phyloP scores from a whole-genome alignment of 53 echinoderm and acorn worm species.

The Astropecten irregularis region DNA sequence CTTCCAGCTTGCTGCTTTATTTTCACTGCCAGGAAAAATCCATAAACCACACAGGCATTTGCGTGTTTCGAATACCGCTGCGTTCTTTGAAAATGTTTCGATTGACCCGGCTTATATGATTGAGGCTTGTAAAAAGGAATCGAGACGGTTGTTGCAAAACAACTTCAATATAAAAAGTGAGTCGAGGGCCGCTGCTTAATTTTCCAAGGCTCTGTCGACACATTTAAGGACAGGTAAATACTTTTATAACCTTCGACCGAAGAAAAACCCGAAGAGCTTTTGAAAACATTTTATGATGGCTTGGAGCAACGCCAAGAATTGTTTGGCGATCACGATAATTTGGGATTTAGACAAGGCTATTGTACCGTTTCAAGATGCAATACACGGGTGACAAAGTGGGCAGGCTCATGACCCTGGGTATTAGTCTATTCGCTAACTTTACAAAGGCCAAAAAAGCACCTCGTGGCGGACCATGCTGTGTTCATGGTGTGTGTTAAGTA shows the following conservation, averaged over 20 bases:
- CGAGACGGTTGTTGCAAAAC: neutral
- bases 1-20: constrained; percentile 23
- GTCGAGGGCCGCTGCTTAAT: constrained; percentile 39
- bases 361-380: constrained; percentile 30
- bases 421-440: constrained; percentile 26
- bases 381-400: constrained; percentile 36
- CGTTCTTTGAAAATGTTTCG: constrained; percentile 1
- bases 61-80: constrained; percentile 46
- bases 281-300: neutral
- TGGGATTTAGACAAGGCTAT: neutral
- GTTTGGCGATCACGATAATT: constrained; percentile 10
- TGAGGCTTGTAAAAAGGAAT: neutral
- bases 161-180: neutral
- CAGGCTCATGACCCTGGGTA: constrained; percentile 6
- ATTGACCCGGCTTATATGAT: neutral
- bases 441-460: constrained; percentile 34
- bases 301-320: constrained; percentile 14
- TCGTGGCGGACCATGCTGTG: no score
- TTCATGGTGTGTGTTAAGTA: neutral
- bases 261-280: neutral
- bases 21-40: constrained; percentile 40
- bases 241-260: constrained; percentile 41
- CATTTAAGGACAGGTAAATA: constrained; percentile 48
- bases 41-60: constrained; percentile 31
- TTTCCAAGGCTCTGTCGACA: constrained; percentile 44